Evolutionary conservation across 2,888 invertebrate species (phyloP).

Genomic region (Harpagoxenus sublaevis): DNA sequence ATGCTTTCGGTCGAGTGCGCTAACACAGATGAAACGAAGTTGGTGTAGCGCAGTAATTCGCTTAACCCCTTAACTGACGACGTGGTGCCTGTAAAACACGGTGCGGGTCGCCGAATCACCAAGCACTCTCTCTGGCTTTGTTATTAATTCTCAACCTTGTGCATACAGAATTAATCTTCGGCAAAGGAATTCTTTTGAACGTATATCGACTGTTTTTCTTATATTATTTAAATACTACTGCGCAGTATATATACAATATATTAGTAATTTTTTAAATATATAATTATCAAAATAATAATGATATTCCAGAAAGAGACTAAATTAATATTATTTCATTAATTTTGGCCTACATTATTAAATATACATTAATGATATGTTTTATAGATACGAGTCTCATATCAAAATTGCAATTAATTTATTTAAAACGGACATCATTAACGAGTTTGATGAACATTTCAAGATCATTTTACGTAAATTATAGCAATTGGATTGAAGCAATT

Average conservation of each 20-base stretch:
- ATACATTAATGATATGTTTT: background rate
- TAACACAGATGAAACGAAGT: slow-evolving; percentile 53
- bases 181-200: slow-evolving; percentile 21
- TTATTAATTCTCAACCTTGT: slow-evolving; percentile 54
- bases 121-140: slow-evolving; percentile 47
- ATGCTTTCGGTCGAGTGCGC: slow-evolving; percentile 49
- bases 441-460: slow-evolving; percentile 16
- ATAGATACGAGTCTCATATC: too few relatives aligned
- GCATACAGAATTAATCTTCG: slow-evolving; percentile 34
- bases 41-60: slow-evolving; percentile 56
- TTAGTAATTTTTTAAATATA: background rate
- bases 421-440: background rate
- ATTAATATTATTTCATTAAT: slow-evolving; percentile 6
- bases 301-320: background rate
- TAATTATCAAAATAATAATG: background rate
- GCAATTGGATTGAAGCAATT: slow-evolving; percentile 27
- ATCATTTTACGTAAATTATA: slow-evolving; percentile 23
- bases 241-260: background rate
- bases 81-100: slow-evolving; percentile 53
- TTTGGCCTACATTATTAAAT: background rate
- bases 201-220: slow-evolving; percentile 12
- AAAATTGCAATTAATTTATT: slow-evolving; percentile 17
- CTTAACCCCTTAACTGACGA: slow-evolving; percentile 57
- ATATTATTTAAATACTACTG: background rate
- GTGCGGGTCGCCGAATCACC: slow-evolving; percentile 53